Percentiles rank a stretch among this genome's conserved stretches.
Conservation (phyloP, 37 sponge, comb jelly and placozoan species). For the Bolinopsis microptera region DNA sequence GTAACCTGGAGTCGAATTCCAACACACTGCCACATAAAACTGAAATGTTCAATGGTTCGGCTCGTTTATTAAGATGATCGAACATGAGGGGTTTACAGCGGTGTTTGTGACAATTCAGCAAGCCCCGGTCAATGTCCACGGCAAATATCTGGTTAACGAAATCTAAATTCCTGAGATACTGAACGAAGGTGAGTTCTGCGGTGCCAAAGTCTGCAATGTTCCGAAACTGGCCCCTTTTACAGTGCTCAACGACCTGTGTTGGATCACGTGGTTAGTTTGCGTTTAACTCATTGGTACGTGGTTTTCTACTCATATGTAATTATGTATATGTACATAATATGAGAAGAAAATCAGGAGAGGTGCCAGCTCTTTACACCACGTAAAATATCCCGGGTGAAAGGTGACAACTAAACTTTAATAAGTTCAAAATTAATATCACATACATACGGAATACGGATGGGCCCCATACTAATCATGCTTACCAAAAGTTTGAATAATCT, state of each 20-base stretch:
- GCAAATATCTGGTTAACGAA: conserved; percentile 77
- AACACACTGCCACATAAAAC: conserved; percentile 76
- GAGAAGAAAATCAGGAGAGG: background rate
- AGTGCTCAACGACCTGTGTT: background rate
- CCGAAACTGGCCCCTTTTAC: background rate
- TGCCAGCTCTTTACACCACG: no score
- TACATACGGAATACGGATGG: no score
- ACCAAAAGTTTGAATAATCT: no score
- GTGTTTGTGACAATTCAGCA: conserved; percentile 67
- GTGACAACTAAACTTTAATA: no score
- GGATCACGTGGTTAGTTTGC: background rate
- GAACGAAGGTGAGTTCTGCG: conserved; percentile 77
- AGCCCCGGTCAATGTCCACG: conserved; percentile 77
- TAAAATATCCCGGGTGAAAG: no score
- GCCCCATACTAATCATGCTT: no score
- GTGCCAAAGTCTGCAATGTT: conserved; percentile 90
- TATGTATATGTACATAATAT: background rate
- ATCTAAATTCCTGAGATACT: conserved; percentile 62
- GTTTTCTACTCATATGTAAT: no score
- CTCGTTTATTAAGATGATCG: conserved; percentile 72
- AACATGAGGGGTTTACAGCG: conserved; percentile 72
- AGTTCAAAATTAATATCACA: no score
- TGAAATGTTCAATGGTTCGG: conserved; percentile 70
- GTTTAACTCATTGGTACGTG: background rate
- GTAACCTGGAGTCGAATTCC: conserved; percentile 77